Evolutionary conservation across 2,888 invertebrate genomes (phyloP).

Genomic region (Tholera decimalis): DNA sequence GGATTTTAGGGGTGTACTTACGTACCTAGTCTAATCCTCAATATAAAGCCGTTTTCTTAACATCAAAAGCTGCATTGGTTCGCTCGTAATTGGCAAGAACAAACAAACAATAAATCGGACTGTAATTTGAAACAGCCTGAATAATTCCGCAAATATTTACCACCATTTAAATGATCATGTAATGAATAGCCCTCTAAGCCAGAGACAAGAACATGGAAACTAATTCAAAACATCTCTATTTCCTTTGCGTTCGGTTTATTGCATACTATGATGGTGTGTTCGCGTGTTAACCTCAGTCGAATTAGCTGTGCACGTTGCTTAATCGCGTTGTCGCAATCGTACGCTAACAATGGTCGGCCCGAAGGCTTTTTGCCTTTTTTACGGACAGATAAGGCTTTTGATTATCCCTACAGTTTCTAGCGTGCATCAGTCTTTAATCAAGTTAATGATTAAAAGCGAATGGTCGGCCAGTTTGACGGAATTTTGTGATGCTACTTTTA

Average conservation of each 20-base stretch:
- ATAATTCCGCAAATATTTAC: conserved; percentile 45
- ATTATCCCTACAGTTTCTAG: conserved; percentile 76
- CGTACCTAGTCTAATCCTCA: background rate
- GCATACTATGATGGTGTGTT: conserved; percentile 78
- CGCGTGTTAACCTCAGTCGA: conserved; percentile 80
- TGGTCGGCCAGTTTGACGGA: conserved; percentile 32
- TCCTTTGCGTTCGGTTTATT: conserved; percentile 72
- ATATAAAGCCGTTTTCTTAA: conserved; percentile 13
- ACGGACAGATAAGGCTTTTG: conserved; percentile 77
- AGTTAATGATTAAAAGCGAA: conserved; percentile 64
- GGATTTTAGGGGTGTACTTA: conserved; percentile 32
- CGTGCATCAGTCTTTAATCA: conserved; percentile 77
- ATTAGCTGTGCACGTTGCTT: conserved; percentile 80
- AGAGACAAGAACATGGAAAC: conserved; percentile 47
- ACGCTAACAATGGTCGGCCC: conserved; percentile 80
- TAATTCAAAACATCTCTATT: conserved; percentile 75
- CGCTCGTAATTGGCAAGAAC: conserved; percentile 30
- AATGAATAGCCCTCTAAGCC: conserved; percentile 24
- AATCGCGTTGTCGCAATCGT: conserved; percentile 83
- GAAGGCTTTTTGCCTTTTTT: conserved; percentile 75
- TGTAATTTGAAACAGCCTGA: conserved; percentile 4
- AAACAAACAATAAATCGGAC: conserved; percentile 34
- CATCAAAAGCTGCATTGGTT: conserved; percentile 13
- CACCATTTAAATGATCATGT: conserved; percentile 41
- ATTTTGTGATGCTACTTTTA: conserved; percentile 40